phyloP scores from a whole-genome alignment of 2,797 vertebrate species.

The Takifugu rubripes region DNA sequence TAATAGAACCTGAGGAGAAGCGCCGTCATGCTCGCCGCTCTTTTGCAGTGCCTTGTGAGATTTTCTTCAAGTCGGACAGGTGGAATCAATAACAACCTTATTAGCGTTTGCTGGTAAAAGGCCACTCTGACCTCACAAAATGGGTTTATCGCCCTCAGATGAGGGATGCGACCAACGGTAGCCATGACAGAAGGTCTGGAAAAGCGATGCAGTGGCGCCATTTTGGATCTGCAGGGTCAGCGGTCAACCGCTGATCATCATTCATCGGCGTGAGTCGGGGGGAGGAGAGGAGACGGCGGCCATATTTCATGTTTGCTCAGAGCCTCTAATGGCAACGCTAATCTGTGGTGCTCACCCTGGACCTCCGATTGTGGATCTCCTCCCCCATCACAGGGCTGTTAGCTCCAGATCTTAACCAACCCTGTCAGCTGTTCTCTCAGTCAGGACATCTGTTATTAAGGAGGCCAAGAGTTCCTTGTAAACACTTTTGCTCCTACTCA shows the following conservation, averaged over 20 bases:
- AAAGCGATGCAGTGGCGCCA: background rate
- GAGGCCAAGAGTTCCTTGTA: background rate
- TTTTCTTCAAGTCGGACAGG: background rate
- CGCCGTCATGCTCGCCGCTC: background rate
- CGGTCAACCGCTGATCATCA: background rate
- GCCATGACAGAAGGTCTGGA: background rate
- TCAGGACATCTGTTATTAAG: background rate
- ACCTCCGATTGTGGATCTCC: background rate
- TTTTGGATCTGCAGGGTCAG: background rate
- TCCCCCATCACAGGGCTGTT: no score
- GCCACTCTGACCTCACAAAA: background rate
- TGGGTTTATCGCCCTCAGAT: background rate
- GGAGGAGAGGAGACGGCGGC: no score
- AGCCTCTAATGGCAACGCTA: background rate
- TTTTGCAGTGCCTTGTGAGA: background rate
- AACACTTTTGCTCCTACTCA: constrained; percentile 6
- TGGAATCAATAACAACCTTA: background rate
- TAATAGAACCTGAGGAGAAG: background rate
- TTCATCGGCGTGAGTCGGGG: background rate
- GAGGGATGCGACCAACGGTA: background rate
- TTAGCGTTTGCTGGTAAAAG: background rate
- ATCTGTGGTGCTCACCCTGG: background rate
- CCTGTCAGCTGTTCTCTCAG: background rate
- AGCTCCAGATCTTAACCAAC: no score
- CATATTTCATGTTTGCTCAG: background rate